phyloP scores from a whole-genome alignment of 2,113 vertebrate genomes.

The Sinocyclocheilus maitianheensis region DNA sequence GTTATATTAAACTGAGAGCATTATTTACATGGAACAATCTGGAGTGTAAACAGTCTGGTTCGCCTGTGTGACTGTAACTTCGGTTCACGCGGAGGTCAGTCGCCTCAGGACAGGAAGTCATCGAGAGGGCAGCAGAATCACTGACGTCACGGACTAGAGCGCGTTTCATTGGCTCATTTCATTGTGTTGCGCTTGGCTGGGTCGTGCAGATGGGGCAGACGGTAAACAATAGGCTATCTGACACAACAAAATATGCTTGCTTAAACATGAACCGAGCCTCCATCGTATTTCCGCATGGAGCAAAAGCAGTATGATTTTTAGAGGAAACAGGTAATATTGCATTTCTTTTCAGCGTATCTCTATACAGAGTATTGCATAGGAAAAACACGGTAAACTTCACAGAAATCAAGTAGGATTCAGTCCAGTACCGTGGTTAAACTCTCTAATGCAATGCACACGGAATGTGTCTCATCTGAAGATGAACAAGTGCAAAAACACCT shows the following conservation, averaged over 20 bases:
- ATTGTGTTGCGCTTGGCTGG: constrained; percentile 26
- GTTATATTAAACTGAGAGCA: not conserved
- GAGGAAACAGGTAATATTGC: constrained; percentile 26
- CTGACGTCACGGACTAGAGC: constrained; percentile 55
- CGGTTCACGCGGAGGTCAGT: constrained; percentile 69
- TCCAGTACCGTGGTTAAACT: not conserved
- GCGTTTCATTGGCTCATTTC: constrained; percentile 44
- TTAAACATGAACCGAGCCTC: constrained; percentile 1
- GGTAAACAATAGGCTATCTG: constrained; percentile 30
- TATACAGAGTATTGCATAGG: not conserved
- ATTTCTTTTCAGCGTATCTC: not conserved
- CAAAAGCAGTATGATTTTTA: constrained; percentile 32
- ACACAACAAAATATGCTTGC: constrained; percentile 32
- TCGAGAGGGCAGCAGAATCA: constrained; percentile 37
- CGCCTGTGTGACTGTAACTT: not conserved
- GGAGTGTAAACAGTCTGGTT: not conserved
- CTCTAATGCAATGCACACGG: not conserved
- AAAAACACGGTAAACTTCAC: not conserved
- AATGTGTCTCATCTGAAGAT: not conserved
- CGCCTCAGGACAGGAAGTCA: constrained; percentile 65
- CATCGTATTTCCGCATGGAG: constrained; percentile 29
- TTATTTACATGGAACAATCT: not conserved
- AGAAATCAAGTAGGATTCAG: not conserved
- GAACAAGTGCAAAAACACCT: not conserved
- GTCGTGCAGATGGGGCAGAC: constrained; percentile 31